Evolutionary conservation across 2,113 vertebrate species (phyloP).

Genomic region (Aegotheles bennettii): DNA sequence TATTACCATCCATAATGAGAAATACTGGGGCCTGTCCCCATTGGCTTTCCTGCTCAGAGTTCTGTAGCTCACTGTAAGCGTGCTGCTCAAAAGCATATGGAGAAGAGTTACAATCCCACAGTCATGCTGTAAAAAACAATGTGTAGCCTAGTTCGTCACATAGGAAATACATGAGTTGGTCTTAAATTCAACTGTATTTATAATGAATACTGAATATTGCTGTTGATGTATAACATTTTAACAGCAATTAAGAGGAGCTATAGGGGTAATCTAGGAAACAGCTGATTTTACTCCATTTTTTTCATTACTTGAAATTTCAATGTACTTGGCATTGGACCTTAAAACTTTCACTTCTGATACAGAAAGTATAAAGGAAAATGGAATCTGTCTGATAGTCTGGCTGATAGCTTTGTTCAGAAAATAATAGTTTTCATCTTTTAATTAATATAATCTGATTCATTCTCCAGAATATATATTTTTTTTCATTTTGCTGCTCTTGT

Average conservation of each 20-base stretch:
- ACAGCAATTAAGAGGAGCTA: not conserved
- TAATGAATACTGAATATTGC: not conserved
- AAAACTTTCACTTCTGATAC: not conserved
- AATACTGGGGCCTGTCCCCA: fast-evolving
- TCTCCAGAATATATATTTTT: not conserved
- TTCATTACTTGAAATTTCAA: not conserved
- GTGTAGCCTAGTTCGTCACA: not conserved
- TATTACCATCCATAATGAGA: not conserved
- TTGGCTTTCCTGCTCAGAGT: not conserved
- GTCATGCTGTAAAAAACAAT: not conserved
- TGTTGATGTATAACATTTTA: not conserved
- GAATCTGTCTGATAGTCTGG: not conserved
- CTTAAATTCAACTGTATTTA: not conserved
- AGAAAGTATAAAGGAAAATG: not conserved
- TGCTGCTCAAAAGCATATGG: not conserved
- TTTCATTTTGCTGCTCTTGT: not conserved
- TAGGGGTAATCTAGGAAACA: not conserved
- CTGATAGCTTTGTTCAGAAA: not conserved
- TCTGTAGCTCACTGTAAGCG: not conserved
- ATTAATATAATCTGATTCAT: not conserved
- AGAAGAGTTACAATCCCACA: not conserved
- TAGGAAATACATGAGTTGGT: not conserved
- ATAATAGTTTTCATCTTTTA: not conserved
- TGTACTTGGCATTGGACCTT: not conserved
- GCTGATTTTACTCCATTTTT: not conserved